Evolutionary conservation across 2,888 invertebrate species (phyloP), one percentile per base, ranked within the genome.

Genomic region (Balanococcus diminutus): DNA sequence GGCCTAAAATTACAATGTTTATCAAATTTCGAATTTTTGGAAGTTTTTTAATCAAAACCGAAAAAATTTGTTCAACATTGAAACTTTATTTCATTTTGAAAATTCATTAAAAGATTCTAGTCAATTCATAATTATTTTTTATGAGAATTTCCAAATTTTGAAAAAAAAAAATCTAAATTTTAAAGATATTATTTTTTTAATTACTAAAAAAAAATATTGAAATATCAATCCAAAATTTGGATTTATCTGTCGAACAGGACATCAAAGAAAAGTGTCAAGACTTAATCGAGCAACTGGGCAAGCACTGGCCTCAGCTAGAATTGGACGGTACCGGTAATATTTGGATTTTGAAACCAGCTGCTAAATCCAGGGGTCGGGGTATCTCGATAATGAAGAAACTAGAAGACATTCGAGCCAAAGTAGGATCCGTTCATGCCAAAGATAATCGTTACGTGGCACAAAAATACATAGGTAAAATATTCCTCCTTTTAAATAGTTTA

Each of bases 301-400:
- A 87, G 4, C 87, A 87, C 72, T 88, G 89, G 88, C 88, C 89
- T 16, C 88, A 88, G 86, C 84, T 88, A 84, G 87, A 88, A 31
- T 87, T 88, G 82, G 92, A 92, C 88, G 92, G 92, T 0, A 89
- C 89, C 1, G 89, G 89, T 81, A 92, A 92, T 88, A 89, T 92
- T 46, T 92, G 92, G 92, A 92, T 92, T 86, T 90, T 92, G 61
- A 92, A 92, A 88, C 92, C 92, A 11, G 92, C 91, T 5, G 91
- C 92, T 19, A 91, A 91, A 88, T 92, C 92, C 25, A 88, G 92
- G 86, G 92, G 92, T 0, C 89, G 91, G 89, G 92, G 92, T 36
- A 92, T 92, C 87, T 89, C 90, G 14, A 90, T 92, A 86, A 90
- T 91, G 88, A 90, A 91, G 87, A 89, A 90, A 86, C 88, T 92